phyloP scores from a whole-genome alignment of 2,797 vertebrate genomes.

The Myiothlypis chrysogaster region DNA sequence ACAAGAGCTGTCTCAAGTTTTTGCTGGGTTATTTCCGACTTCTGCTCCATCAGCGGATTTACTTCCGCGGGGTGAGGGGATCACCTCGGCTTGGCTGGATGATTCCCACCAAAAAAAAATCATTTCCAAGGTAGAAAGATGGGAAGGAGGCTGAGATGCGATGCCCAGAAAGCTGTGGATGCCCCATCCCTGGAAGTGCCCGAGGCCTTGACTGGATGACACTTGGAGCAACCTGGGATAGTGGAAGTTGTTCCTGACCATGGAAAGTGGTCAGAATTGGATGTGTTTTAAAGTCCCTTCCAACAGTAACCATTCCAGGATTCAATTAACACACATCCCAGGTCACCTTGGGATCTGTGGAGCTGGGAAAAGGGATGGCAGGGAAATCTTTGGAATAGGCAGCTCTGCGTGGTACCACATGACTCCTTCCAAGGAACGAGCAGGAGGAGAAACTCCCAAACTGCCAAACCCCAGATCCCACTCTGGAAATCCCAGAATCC shows the following conservation, averaged over 20 bases:
- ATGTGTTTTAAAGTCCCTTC: background rate
- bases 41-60: constrained; percentile 34
- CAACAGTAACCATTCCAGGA: background rate
- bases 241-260: background rate
- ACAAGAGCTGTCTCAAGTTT: constrained; percentile 32
- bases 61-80: rapidly evolving
- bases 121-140: background rate
- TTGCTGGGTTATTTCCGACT: background rate
- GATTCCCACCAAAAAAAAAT: background rate
- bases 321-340: too few species aligned
- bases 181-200: background rate
- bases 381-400: background rate
- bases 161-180: background rate
- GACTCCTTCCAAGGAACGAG: background rate
- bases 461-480: background rate
- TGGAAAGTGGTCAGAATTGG: rapidly evolving
- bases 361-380: background rate
- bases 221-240: background rate
- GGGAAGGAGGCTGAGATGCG: rapidly evolving
- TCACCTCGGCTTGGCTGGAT: background rate
- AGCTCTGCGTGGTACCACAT: rapidly evolving
- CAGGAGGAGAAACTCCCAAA: background rate
- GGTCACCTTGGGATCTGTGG: background rate
- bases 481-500: background rate
- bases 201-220: background rate